Percentiles rank a stretch among this genome's conserved stretches.
Evolutionary conservation across 2,113 vertebrate genomes (phyloP).

Genomic region (Empidonax alnorum): DNA sequence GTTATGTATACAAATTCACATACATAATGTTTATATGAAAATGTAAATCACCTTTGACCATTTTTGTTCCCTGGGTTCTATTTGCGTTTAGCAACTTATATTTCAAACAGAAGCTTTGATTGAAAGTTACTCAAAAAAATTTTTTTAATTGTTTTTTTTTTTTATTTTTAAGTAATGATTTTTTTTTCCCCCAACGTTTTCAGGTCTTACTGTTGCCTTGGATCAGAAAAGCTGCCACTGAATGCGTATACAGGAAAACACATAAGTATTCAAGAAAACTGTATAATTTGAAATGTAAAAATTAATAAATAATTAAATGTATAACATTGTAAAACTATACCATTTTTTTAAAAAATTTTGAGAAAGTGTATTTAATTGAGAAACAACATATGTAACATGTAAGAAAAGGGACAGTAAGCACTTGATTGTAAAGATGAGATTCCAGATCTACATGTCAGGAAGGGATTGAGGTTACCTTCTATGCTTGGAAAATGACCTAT

Average conservation of each 20-base stretch:
- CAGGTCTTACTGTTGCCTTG: not conserved
- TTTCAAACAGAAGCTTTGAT: not conserved
- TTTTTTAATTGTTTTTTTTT: no score
- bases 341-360: not conserved
- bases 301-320: not conserved
- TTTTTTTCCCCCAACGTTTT: not conserved
- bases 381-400: not conserved
- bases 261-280: slow-evolving; percentile 7
- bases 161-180: not conserved
- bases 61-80: not conserved
- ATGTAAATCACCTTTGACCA: not conserved
- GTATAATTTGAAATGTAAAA: not conserved
- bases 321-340: not conserved
- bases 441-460: not conserved
- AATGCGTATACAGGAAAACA: not conserved
- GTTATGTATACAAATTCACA: not conserved
- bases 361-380: not conserved
- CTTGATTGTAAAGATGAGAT: not conserved
- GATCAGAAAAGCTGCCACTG: not conserved
- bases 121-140: not conserved
- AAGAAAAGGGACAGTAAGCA: not conserved
- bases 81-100: not conserved
- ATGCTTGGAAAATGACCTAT: not conserved
- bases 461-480: not conserved
- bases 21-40: not conserved